Evolutionary conservation across 2,797 vertebrate genomes (phyloP), one percentile per base, ranked within the genome.

Genomic region (Chrosomus eos): DNA sequence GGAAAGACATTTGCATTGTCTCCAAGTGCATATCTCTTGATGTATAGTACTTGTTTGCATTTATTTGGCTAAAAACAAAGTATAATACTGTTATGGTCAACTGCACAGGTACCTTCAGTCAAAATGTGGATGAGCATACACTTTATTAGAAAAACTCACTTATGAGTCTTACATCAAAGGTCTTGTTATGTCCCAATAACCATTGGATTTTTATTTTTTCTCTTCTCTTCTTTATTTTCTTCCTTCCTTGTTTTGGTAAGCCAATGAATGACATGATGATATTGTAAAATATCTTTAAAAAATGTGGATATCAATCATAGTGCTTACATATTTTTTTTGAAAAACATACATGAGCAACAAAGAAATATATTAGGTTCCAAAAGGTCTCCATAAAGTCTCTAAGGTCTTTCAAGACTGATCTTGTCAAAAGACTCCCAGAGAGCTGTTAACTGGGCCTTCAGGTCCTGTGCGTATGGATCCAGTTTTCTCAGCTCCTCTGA

Each of bases 401-500:
- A 62, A 43, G 73, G 36, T 23, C 66, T 79, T 51, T 43, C 11
- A 79, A 31, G 68, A 90, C 87, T 94, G 11, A 53, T 76, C 84
- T 92, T 87, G 13, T 58, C 62, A 88, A 95, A 93, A 19, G 91
- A 82, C 33, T 86, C 40, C 94, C 93, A 93, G 28, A 95, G 90
- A 48, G 83, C 48, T 0, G 23, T 51, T 64, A 94, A 88, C 75
- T 91, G 88, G 21, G 26, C 38, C 86, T 91, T 89, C 87, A 95
- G 79, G 71, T 90, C 82, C 88, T 93, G 86, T 7, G 92, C 3
- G 2, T 90, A 83, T 2, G 86, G 13, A 16, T 93, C 89, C 84
- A 95, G 74, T 85, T 88, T 90, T 73, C 85, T 91, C 86, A 95
- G 86, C 85, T 94, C 92, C 23, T 93, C 93, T 3, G 93, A 91